Evolutionary conservation across 2,888 invertebrate genomes (phyloP).

Genomic region (Polyommatus icarus): DNA sequence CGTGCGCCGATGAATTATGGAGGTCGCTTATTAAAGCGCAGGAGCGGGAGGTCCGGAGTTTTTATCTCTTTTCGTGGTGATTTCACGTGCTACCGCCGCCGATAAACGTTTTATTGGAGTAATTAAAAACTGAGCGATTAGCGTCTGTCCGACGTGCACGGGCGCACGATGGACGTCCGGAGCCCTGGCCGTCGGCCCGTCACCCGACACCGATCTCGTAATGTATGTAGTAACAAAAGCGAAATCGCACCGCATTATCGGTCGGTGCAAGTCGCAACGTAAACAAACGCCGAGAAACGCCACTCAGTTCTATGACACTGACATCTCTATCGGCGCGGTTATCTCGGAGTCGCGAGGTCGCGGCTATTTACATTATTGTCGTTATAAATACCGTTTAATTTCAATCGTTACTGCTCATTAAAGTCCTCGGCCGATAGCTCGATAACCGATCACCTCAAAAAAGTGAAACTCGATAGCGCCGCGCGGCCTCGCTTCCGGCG

Average conservation of each 20-base stretch:
- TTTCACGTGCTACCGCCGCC: constrained; percentile 70
- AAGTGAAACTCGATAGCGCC: constrained; percentile 64
- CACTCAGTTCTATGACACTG: constrained; percentile 74
- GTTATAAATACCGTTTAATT: constrained; percentile 76
- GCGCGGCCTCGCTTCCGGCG: constrained; percentile 64
- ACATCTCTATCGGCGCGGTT: constrained; percentile 57
- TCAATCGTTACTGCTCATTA: constrained; percentile 71
- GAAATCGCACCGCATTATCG: constrained; percentile 39
- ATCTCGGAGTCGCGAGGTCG: constrained; percentile 64
- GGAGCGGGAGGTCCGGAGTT: constrained; percentile 64
- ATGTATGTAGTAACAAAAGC: constrained; percentile 45
- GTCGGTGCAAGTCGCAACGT: constrained; percentile 50
- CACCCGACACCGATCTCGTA: constrained; percentile 53
- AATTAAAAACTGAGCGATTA: constrained; percentile 72
- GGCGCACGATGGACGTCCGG: constrained; percentile 68
- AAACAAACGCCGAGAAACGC: constrained; percentile 56
- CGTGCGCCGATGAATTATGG: constrained; percentile 73
- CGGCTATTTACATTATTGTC: constrained; percentile 57
- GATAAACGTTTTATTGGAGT: constrained; percentile 77
- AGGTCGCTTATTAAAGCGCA: constrained; percentile 65
- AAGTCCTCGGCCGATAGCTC: constrained; percentile 77
- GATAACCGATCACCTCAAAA: constrained; percentile 62
- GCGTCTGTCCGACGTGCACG: constrained; percentile 63
- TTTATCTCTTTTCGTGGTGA: constrained; percentile 66
- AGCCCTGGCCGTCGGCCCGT: constrained; percentile 61